These are phyloP conservation scores for Protobothrops mucrosquamatus DNA, from an alignment of 2,113 vertebrate species.

Conservation along the genomic window DNA sequence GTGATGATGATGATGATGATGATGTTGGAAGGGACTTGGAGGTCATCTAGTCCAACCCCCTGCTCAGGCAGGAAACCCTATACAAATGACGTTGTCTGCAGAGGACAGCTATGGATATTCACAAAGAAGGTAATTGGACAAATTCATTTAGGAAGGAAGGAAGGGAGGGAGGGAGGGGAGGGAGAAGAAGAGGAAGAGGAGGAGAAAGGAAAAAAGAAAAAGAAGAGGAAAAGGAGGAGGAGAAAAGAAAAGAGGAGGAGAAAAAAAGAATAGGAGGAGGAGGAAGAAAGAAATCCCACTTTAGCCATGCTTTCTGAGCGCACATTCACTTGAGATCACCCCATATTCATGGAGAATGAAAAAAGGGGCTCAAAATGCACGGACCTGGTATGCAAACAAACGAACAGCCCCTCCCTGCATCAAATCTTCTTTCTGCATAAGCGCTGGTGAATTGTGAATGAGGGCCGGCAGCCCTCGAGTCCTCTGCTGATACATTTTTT, in stretches of 20 bases:
- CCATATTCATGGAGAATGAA: slow-evolving; percentile 48
- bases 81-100: too few species aligned
- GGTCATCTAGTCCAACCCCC: too few species aligned
- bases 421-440: slow-evolving; percentile 52
- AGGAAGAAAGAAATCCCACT: accelerated
- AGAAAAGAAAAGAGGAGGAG: accelerated
- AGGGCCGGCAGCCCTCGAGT: slow-evolving; percentile 45
- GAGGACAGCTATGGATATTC: neutral
- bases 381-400: slow-evolving; percentile 47
- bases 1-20: too few species aligned
- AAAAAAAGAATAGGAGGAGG: neutral
- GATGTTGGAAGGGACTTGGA: too few species aligned
- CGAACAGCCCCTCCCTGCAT: neutral
- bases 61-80: too few species aligned
- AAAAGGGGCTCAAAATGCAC: slow-evolving; percentile 60
- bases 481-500: slow-evolving; percentile 63
- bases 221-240: too few species aligned
- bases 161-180: too few species aligned
- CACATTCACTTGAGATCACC: slow-evolving; percentile 28
- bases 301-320: neutral
- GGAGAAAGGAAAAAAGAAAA: too few species aligned
- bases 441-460: slow-evolving; percentile 61
- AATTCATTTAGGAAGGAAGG: neutral
- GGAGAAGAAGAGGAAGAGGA: too few species aligned
- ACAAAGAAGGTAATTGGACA: neutral